Evolutionary conservation across 2,888 invertebrate species (phyloP).

Genomic region (Diplazon laetatorius): DNA sequence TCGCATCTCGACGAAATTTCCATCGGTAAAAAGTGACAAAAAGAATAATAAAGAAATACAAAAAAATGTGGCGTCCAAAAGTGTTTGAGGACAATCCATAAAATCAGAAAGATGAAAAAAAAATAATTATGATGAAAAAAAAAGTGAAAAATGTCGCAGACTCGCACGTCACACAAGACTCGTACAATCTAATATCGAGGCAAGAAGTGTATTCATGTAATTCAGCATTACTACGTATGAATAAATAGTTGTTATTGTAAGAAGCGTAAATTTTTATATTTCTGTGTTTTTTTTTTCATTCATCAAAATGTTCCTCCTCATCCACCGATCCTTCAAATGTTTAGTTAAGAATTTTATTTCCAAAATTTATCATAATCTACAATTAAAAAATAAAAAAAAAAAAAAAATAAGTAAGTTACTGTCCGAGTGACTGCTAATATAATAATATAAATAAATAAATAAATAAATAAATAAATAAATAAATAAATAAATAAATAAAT

Average conservation of each 20-base stretch:
- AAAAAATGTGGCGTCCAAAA: conserved; percentile 54
- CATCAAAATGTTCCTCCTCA: no score
- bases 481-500: no score
- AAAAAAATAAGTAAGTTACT: no score
- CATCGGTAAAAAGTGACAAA: conserved; percentile 28
- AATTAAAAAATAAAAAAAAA: no score
- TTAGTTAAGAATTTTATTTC: no score
- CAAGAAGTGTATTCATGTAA: conserved; percentile 82
- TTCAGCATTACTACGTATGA: conserved; percentile 83
- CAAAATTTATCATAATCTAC: no score
- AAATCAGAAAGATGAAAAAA: conserved; percentile 8
- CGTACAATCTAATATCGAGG: conserved; percentile 81
- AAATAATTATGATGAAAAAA: conserved; percentile 38
- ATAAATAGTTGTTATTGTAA: conserved; percentile 83
- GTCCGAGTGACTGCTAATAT: no score
- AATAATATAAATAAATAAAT: no score
- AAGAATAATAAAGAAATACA: conserved; percentile 3
- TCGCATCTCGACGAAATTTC: conserved; percentile 42
- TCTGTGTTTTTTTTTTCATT: conserved; percentile 22
- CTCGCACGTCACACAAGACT: conserved; percentile 71
- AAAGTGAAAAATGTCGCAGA: no score
- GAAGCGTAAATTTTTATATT: conserved; percentile 60
- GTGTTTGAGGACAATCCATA: conserved; percentile 45
- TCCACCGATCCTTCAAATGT: no score
- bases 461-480: no score